phyloP scores from a whole-genome alignment of 2,888 invertebrate genomes.

The Scelioninae gen. 1 region DNA sequence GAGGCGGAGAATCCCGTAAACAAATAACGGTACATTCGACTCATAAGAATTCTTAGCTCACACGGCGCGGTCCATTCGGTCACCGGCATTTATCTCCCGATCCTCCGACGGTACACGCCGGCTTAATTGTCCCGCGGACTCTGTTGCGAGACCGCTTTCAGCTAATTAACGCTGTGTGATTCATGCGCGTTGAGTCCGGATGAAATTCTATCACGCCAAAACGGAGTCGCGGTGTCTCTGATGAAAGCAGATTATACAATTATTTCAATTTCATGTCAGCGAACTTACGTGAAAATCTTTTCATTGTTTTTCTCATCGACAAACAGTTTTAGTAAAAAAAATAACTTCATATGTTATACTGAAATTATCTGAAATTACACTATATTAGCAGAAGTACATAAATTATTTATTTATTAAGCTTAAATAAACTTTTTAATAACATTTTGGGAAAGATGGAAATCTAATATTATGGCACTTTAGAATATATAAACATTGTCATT shows the following conservation, averaged over 20 bases:
- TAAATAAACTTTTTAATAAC: too few species aligned
- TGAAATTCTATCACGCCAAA: constrained; percentile 40
- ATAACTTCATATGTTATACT: too few species aligned
- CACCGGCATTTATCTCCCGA: constrained; percentile 65
- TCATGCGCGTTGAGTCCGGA: constrained; percentile 37
- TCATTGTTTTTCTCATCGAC: neutral
- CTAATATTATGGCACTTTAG: too few species aligned
- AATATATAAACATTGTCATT: too few species aligned
- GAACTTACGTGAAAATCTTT: constrained; percentile 6
- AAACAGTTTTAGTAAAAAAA: too few species aligned
- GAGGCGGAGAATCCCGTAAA: constrained; percentile 80
- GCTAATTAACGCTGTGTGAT: constrained; percentile 40
- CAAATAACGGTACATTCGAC: constrained; percentile 81
- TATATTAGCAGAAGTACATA: too few species aligned
- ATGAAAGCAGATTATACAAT: constrained; percentile 36
- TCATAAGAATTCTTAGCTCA: constrained; percentile 80
- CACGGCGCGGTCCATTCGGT: constrained; percentile 80
- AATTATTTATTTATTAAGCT: too few species aligned
- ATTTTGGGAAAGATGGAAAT: too few species aligned
- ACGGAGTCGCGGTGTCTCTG: constrained; percentile 23
- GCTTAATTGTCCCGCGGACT: constrained; percentile 48
- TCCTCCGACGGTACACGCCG: constrained; percentile 37
- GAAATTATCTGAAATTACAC: too few species aligned
- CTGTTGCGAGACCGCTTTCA: constrained; percentile 42
- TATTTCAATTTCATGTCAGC: constrained; percentile 11